Base-by-base conservation (phyloP, 2,888 invertebrate genomes). In the Heliconius ethilla region DNA sequence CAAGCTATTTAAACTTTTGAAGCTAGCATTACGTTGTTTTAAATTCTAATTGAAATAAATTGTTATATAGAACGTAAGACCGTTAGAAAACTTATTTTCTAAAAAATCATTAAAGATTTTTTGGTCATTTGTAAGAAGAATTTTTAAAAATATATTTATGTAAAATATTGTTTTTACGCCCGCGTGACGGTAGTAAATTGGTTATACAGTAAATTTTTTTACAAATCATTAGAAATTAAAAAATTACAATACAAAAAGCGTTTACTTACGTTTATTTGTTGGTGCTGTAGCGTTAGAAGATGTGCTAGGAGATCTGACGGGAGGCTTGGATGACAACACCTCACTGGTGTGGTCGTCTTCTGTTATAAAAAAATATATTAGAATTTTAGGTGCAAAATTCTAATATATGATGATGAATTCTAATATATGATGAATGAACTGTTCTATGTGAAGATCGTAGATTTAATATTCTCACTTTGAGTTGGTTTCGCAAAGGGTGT, bases 261-360 rank as follows among this genome's bases (percentile, higher is more conserved):
- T 25, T 62, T 63, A 78, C 77, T 77, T 40, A 77, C 77, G 77
- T 73, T 73, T 91, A 83, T 85, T 84, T 76, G 88, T 83, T 25
- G 89, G 88, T 82, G 87, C 87, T 80, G 83, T 83, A 72, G 82
- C 84, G 33, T 86, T 83, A 77, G 86, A 84, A 67, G 87, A 86
- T 55, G 82, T 83, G 82, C 82, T 86, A 65, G 90, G 88, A 70
- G 88, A 88, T 82, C 86, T 90, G 82, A 89, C 83, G 65, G 90
- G 89, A 78, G 91, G 90, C 82, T 90, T 90, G 76, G 85, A 83
- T 78, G 85, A 82, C 80, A 88, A 84, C 83, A 86, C 87, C 81
- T 90, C 89, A 85, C 81, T 83, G 84, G 76, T 15, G 13, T 66
- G 75, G 13, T 27, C 67, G 10, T 79, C 78, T 51, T 70, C 81